Evolutionary conservation across 2,113 vertebrate species (phyloP).

Genomic region (Tyrannus savana): DNA sequence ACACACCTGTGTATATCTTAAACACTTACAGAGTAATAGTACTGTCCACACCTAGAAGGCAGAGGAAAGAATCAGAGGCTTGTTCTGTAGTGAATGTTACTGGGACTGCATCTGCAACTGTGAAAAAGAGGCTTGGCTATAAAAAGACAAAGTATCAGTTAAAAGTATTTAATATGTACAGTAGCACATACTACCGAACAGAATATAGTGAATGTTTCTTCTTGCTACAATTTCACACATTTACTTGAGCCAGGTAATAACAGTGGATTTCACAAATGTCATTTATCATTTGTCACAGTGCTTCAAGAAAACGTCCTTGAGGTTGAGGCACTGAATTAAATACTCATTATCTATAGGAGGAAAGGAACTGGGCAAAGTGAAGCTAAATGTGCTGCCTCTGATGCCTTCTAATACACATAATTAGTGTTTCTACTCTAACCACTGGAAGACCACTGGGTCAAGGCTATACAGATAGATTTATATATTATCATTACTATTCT

Average conservation of each 20-base stretch:
- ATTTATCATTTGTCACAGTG: background rate
- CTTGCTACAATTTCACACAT: background rate
- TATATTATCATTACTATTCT: background rate
- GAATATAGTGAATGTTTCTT: background rate
- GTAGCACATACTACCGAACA: background rate
- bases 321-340: background rate
- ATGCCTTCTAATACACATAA: background rate
- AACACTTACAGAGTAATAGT: background rate
- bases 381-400: background rate
- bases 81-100: background rate
- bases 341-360: background rate
- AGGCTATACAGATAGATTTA: background rate
- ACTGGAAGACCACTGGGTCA: background rate
- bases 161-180: background rate
- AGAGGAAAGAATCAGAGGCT: background rate
- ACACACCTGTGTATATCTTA: background rate
- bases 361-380: background rate
- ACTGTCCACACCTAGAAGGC: background rate
- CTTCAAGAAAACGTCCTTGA: background rate
- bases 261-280: background rate
- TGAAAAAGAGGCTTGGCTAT: background rate
- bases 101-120: background rate
- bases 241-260: background rate
- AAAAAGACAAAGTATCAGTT: background rate
- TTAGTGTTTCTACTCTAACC: background rate